Conservation (phyloP, 2,113 vertebrate genomes). For the Rattus rattus region DNA sequence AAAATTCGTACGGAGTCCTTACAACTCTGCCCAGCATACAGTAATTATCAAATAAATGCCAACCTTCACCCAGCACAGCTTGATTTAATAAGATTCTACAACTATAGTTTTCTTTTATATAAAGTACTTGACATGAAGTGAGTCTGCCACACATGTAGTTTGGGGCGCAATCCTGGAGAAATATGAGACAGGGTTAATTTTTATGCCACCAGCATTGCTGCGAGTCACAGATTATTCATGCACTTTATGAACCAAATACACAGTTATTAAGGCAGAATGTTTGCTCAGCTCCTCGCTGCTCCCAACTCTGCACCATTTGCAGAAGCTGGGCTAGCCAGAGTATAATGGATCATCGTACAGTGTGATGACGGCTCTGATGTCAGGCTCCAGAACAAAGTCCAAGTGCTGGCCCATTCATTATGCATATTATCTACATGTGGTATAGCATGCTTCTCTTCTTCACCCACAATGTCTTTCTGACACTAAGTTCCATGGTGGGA, state of each 20-base stretch:
- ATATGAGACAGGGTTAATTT: conserved; percentile 2
- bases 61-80: not conserved
- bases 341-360: not conserved
- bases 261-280: not conserved
- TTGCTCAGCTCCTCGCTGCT: conserved; percentile 44
- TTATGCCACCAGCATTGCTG: not conserved
- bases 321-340: not conserved
- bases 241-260: conserved; percentile 51
- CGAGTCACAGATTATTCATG: conserved; percentile 39
- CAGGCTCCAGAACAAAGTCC: not conserved
- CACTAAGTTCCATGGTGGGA: conserved; percentile 59
- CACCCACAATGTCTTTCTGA: not conserved
- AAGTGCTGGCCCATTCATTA: not conserved
- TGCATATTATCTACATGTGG: not conserved
- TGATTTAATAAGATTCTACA: conserved; percentile 21
- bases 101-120: not conserved
- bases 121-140: not conserved
- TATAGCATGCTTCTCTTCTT: conserved; percentile 64
- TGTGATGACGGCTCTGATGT: not conserved
- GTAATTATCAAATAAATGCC: conserved; percentile 25
- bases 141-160: not conserved
- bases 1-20: not conserved
- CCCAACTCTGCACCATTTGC: not conserved
- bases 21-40: not conserved
- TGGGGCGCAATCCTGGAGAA: not conserved